Conservation (phyloP, 2,888 invertebrate genomes). For the Thymelicus lineola region DNA sequence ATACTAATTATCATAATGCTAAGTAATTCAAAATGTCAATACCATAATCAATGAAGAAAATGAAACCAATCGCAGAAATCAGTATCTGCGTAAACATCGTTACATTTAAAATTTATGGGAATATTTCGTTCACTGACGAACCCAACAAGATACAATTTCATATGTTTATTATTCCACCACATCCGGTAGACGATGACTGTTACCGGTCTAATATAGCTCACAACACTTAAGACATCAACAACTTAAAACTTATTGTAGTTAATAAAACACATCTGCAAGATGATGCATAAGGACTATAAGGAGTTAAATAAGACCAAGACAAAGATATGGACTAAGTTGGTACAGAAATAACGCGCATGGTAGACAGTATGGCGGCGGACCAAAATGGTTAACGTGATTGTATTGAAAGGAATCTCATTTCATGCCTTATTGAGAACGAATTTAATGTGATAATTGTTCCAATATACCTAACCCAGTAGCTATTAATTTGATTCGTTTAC, state of each 20-base stretch:
- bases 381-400: slow-evolving; percentile 24
- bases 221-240: slow-evolving; percentile 36
- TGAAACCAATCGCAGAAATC: not conserved
- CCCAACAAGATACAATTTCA: slow-evolving; percentile 29
- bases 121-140: slow-evolving; percentile 21
- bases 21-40: too few relatives aligned
- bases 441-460: slow-evolving; percentile 6
- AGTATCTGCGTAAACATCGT: slow-evolving; percentile 16
- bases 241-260: slow-evolving; percentile 28
- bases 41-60: not conserved
- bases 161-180: slow-evolving; percentile 32
- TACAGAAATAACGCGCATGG: slow-evolving; percentile 29
- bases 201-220: slow-evolving; percentile 29
- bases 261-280: slow-evolving; percentile 31
- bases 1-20: too few relatives aligned
- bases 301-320: slow-evolving; percentile 25
- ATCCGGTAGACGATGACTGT: slow-evolving; percentile 28
- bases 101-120: slow-evolving; percentile 14
- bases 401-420: slow-evolving; percentile 23
- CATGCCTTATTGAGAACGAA: slow-evolving; percentile 18
- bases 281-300: slow-evolving; percentile 20
- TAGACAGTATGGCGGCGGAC: slow-evolving; percentile 33
- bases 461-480: slow-evolving; percentile 1
- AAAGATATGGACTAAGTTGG: slow-evolving; percentile 10
- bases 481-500: not conserved